Evolutionary conservation across 2,888 invertebrate species (phyloP).

Genomic region (Frankliniella fusca): DNA sequence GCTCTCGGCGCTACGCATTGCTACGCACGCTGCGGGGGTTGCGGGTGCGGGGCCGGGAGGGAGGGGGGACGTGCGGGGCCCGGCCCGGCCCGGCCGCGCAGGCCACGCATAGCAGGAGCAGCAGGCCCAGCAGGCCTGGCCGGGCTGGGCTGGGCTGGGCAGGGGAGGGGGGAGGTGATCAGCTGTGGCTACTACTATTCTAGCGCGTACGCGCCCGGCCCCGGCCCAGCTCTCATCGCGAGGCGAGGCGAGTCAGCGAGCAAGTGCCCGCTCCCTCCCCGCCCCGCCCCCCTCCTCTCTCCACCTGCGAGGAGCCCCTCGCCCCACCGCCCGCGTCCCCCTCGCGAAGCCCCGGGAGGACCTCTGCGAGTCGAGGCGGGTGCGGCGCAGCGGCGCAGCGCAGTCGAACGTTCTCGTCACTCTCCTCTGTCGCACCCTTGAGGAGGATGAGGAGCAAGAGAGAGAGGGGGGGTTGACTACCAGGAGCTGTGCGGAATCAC

Average conservation of each 20-base stretch:
- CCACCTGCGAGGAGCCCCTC: too few relatives aligned
- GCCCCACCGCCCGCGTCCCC: too few relatives aligned
- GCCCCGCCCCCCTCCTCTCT: neutral
- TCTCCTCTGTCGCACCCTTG: too few relatives aligned
- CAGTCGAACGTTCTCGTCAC: too few relatives aligned
- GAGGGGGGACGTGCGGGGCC: neutral
- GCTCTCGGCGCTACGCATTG: neutral
- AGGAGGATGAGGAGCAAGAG: too few relatives aligned
- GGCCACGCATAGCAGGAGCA: slow-evolving; percentile 29
- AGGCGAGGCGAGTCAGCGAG: slow-evolving; percentile 31
- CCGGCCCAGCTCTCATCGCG: neutral
- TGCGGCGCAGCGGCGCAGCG: too few relatives aligned
- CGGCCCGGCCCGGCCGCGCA: neutral
- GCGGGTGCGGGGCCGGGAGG: neutral
- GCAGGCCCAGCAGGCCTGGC: slow-evolving; percentile 28
- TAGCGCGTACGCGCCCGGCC: slow-evolving; percentile 29
- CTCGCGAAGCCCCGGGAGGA: too few relatives aligned
- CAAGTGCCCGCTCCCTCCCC: slow-evolving; percentile 19
- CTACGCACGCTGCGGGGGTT: neutral
- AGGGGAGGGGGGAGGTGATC: neutral
- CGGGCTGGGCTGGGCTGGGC: slow-evolving; percentile 20
- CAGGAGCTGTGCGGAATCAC: neutral
- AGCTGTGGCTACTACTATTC: slow-evolving; percentile 18
- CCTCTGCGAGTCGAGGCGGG: too few relatives aligned
- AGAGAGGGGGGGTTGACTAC: neutral